Evolutionary conservation across 2,888 invertebrate genomes (phyloP).

Genomic region (Heliconius ethilla): DNA sequence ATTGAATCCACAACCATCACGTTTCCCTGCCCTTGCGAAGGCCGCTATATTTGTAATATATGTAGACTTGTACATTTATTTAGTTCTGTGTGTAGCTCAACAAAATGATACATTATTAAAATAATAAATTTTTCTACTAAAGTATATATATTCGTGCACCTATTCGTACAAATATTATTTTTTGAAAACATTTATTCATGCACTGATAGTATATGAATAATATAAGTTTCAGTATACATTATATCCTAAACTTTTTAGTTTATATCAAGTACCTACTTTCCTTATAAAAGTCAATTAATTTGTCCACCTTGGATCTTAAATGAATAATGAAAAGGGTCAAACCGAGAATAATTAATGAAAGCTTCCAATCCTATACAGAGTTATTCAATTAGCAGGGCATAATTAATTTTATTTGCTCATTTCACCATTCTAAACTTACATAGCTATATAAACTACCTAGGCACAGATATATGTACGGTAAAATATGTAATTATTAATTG

Average conservation of each 20-base stretch:
- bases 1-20: no score
- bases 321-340: conserved; percentile 23
- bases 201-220: background rate
- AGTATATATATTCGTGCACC: no score
- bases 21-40: no score
- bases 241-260: background rate
- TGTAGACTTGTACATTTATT: no score
- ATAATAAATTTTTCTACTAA: no score
- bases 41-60: no score
- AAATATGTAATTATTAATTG: no score
- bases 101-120: no score
- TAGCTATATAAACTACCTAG: background rate
- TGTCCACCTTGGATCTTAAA: background rate
- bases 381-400: conserved; percentile 26
- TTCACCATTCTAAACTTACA: background rate
- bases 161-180: no score
- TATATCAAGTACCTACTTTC: background rate
- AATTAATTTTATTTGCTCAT: conserved; percentile 21
- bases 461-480: background rate
- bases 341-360: conserved; percentile 30
- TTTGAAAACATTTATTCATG: no score
- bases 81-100: no score
- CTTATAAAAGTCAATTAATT: conserved; percentile 4
- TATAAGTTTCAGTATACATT: no score
- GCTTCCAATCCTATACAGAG: conserved; percentile 15